Base-by-base conservation (phyloP, 2,113 vertebrate species). In the Harpagus bidentatus region DNA sequence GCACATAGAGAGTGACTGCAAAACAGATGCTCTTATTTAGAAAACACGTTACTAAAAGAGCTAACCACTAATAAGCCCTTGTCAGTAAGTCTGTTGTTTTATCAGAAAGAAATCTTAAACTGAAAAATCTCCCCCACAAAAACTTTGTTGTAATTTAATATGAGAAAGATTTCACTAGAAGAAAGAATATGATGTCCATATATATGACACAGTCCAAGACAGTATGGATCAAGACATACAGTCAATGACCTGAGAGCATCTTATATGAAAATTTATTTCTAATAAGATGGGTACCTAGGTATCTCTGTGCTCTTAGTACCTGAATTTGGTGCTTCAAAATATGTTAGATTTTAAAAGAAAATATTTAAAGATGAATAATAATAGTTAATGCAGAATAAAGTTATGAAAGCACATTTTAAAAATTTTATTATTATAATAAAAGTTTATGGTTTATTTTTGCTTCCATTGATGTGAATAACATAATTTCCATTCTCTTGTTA, bases 21-120 rank as follows among this genome's bases (percentile, higher is more conserved):
- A 96, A 98, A 95, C 90, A 97, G 79, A 96, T 95, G 88, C 92
- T 97, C 36, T 52, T 97, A 87, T 97, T 97, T 96, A 97, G 96
- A 95, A 95, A 97, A 84, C 73, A 90, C 55, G 21, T 84, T 92
- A 93, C 85, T 88, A 73, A 95, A 98, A 97, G 79, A 97, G 84
- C 88, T 97, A 96, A 93, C 67, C 74, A 96, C 88, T 97, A 97
- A 96, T 94, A 95, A 94, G 38, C 48, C 78, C 80, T 94, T 95
- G 82, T 82, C 58, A 93, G 31, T 95, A 97, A 96, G 53, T 86
- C 82, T 98, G 91, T 65, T 94, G 83, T 90, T 93, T 96, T 94
- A 94, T 90, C 82, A 95, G 72, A 91, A 94, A 94, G 63, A 82
- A 97, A 86, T 18, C 20, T 97, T 76, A 89, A 71, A 73, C 42